Conservation (phyloP, 2,113 vertebrate genomes). For the Nettapus auritus region DNA sequence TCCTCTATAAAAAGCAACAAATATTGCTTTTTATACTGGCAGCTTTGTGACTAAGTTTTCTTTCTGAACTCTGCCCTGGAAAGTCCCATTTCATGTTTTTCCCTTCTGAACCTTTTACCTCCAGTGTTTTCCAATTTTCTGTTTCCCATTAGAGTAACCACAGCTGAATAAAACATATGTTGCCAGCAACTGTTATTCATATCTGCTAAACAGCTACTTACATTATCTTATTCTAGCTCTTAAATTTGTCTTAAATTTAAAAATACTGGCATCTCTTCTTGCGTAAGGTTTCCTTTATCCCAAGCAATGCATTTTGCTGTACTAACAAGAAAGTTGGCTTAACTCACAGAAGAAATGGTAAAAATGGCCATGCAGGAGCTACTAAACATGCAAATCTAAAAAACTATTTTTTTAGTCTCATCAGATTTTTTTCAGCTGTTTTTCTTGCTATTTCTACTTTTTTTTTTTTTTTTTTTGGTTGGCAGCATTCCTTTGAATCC, state of each 20-base stretch:
- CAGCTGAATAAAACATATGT: not conserved
- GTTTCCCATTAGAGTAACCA: not conserved
- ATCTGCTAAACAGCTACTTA: not conserved
- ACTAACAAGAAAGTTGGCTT: not conserved
- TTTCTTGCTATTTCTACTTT: not conserved
- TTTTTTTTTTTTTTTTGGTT: not conserved
- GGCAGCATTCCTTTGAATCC: not conserved
- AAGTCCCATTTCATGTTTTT: not conserved
- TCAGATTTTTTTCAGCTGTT: not conserved
- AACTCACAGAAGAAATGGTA: not conserved
- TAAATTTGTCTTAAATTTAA: not conserved
- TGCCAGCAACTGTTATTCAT: not conserved
- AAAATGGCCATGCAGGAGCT: not conserved
- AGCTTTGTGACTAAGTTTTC: not conserved
- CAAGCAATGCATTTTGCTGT: not conserved
- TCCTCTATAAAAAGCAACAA: constrained; percentile 5
- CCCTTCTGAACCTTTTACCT: not conserved
- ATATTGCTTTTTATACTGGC: not conserved
- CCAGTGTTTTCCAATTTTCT: not conserved
- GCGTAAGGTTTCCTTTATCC: not conserved
- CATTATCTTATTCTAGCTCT: not conserved
- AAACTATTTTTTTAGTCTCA: not conserved
- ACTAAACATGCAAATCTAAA: not conserved
- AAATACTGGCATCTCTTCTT: not conserved
- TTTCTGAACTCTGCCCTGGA: not conserved